Evolutionary conservation across 2,888 invertebrate genomes (phyloP), one percentile per base, ranked within the genome.

Genomic region (Pseudolycoriella hygida): DNA sequence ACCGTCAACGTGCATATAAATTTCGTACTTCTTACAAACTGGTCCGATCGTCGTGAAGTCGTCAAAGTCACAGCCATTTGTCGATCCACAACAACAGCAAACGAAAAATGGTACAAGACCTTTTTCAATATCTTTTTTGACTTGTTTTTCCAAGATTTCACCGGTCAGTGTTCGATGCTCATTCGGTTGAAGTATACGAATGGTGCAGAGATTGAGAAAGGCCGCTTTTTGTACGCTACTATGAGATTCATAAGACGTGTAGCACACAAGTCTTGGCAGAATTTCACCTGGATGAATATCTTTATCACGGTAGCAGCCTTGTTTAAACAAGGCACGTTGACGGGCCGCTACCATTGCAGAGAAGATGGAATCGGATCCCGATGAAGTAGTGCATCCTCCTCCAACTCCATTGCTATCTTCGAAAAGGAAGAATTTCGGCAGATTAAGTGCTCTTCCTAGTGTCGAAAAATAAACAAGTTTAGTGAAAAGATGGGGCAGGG

Each of bases 361-460:
- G 25, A 42, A 46, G 3, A 49, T 43, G 6, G 45, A 31, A 12
- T 49, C 46, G n/a, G 43, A 43, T 42, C 46, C 48, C 17, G 47
- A 43, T 32, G 41, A 40, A 2, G 82, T 81, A 51, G 85, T 77
- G 30, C 83, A 71, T 39, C 85, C 85, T 39, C 84, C 85, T 2
- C 84, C 84, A 14, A 73, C 72, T 12, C 81, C 80, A 38, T 73
- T 70, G 2, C 75, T 72, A 53, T 74, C 73, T 56, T 78, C 78
- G 17, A 46, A 42, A 1, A 87, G 67, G 56, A 88, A 88, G 52
- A 77, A 74, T 48, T 79, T 71, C 0, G 90, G 89, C 12, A 90
- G 66, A 15, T 74, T 74, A 19, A 89, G 62, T 57, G 86, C 64
- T 62, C 84, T 81, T 2, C 80, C 88, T 31, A 89, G n/a, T n/a